These are phyloP conservation scores for Lordiphosa andalusiaca DNA, from an alignment of 2,888 invertebrate species.

Conservation along the genomic window DNA sequence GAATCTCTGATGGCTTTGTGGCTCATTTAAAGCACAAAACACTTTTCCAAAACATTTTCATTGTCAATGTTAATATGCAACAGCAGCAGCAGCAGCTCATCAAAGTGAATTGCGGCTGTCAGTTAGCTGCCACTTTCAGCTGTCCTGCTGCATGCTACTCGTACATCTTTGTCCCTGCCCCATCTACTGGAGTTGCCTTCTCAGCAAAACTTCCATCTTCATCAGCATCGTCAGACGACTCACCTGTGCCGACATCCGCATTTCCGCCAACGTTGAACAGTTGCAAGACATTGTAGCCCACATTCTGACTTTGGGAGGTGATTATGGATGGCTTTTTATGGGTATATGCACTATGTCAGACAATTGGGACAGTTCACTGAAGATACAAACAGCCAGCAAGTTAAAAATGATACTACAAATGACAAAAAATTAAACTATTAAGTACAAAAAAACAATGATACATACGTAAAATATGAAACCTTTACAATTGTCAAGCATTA, in stretches of 20 bases:
- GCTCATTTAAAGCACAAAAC: background rate
- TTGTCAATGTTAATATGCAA: constrained; percentile 42
- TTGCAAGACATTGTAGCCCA: background rate
- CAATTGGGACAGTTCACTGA: too few species aligned
- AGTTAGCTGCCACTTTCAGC: constrained; percentile 16
- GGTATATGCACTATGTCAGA: background rate
- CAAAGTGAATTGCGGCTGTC: constrained; percentile 18
- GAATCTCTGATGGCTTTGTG: background rate
- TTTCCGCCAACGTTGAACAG: constrained; percentile 26
- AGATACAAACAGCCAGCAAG: too few species aligned
- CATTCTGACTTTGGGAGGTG: constrained; percentile 3
- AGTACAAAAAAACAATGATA: too few species aligned
- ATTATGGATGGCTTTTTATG: background rate
- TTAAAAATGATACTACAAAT: too few species aligned
- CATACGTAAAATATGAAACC: too few species aligned
- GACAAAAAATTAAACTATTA: too few species aligned
- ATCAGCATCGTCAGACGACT: constrained; percentile 22
- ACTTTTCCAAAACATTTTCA: constrained; percentile 22
- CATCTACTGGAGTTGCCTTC: too few species aligned
- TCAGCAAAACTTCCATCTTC: constrained; percentile 7
- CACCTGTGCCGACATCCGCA: constrained; percentile 35
- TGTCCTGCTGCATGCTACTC: constrained; percentile 4
- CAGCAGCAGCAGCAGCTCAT: constrained; percentile 8
- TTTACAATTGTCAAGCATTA: too few species aligned
- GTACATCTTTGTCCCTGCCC: constrained; percentile 1